A percentile compares a stretch with the other conserved stretches of the same genome.
Conservation (phyloP, 2,888 invertebrate genomes). For the Eupithecia abbreviata region DNA sequence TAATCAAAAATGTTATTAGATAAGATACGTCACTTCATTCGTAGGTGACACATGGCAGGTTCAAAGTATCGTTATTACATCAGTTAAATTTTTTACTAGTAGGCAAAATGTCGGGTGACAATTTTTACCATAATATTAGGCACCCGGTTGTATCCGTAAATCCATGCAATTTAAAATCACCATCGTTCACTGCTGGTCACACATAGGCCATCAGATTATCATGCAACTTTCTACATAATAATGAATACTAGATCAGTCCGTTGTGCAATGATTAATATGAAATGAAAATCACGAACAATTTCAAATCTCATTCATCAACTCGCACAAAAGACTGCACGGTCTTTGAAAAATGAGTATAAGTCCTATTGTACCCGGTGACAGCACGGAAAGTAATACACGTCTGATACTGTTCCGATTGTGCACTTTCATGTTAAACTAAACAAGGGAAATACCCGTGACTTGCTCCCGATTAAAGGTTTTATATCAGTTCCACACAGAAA, state of each 20-base stretch:
- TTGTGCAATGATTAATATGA: neutral
- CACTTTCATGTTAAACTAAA: constrained; percentile 9
- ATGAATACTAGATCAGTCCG: neutral
- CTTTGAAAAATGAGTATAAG: constrained; percentile 39
- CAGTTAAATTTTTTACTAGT: no score
- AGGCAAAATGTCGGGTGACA: no score
- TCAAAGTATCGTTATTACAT: no score
- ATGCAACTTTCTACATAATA: neutral
- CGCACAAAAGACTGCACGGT: constrained; percentile 29
- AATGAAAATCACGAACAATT: constrained; percentile 21
- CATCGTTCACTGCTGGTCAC: neutral
- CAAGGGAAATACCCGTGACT: constrained; percentile 1
- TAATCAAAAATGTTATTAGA: neutral
- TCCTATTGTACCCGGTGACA: constrained; percentile 35
- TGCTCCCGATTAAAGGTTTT: neutral
- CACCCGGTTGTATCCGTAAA: neutral
- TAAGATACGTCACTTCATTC: neutral
- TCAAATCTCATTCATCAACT: constrained; percentile 30
- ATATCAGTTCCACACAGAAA: neutral
- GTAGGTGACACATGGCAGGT: no score
- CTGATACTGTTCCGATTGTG: constrained; percentile 25
- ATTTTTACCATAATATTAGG: neutral
- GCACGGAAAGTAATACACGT: constrained; percentile 35
- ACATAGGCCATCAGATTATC: neutral
- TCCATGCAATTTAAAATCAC: neutral